These are phyloP conservation scores for Vultur gryphus DNA, from an alignment of 2,797 vertebrate genomes.

Conservation along the genomic window DNA sequence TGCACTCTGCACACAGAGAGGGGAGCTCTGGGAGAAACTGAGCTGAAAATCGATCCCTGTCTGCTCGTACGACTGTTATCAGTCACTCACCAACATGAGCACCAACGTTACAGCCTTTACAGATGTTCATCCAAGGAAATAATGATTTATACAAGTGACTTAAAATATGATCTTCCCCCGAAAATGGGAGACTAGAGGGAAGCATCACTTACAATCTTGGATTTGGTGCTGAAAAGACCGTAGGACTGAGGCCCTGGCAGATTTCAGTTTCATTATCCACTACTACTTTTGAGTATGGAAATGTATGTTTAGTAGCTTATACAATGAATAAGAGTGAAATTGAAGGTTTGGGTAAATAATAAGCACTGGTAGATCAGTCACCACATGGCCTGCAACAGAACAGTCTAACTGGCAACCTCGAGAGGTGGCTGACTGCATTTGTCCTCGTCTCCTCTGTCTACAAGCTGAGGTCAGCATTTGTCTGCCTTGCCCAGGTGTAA, in stretches of 20 bases:
- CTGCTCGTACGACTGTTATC: neutral
- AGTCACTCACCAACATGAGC: neutral
- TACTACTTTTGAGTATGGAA: neutral
- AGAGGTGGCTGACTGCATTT: neutral
- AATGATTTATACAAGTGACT: neutral
- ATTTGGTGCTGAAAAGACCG: neutral
- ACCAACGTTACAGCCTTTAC: neutral
- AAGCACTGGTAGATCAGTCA: neutral
- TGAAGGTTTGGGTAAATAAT: neutral
- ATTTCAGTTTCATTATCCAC: neutral
- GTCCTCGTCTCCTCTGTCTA: neutral
- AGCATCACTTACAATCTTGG: neutral
- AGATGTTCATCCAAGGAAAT: neutral
- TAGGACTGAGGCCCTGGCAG: neutral
- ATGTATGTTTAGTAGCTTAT: neutral
- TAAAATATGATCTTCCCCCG: neutral
- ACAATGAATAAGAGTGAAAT: neutral
- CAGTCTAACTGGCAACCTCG: neutral
- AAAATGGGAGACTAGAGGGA: neutral
- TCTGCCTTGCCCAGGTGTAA: slow-evolving; percentile 77
- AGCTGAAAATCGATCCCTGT: neutral
- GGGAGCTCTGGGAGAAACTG: neutral
- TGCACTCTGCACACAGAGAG: neutral
- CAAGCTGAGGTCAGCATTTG: neutral
- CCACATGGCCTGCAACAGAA: neutral